phyloP scores from a whole-genome alignment of 2,113 vertebrate species.

The Tauraco erythrolophus region DNA sequence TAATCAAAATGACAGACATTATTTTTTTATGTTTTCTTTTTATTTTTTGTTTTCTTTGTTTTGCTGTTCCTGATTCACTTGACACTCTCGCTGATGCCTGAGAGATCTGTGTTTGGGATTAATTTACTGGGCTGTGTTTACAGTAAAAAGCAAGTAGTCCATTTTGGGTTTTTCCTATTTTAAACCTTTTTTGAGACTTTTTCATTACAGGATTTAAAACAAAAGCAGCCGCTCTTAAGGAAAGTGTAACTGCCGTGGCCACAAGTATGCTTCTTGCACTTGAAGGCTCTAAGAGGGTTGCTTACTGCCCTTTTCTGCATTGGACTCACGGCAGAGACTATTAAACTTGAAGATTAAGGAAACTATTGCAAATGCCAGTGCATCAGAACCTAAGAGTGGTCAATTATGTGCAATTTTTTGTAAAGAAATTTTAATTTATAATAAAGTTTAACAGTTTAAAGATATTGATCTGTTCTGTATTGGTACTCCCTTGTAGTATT shows the following conservation, averaged over 20 bases:
- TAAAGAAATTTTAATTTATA: conserved; percentile 89
- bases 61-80: conserved; percentile 83
- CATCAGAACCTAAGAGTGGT: conserved; percentile 87
- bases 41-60: conserved; percentile 79
- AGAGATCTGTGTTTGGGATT: conserved; percentile 82
- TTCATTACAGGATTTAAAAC: conserved; percentile 85
- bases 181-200: conserved; percentile 81
- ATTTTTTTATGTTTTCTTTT: conserved; percentile 82
- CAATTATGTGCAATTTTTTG: conserved; percentile 93
- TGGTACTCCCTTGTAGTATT: conserved; percentile 79
- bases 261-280: conserved; percentile 84
- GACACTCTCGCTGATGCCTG: conserved; percentile 82
- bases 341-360: conserved; percentile 86
- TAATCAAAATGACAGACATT: conserved; percentile 89
- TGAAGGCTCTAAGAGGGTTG: conserved; percentile 84
- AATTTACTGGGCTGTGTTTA: conserved; percentile 82
- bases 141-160: conserved; percentile 80
- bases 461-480: conserved; percentile 83
- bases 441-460: conserved; percentile 92
- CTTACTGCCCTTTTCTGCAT: conserved; percentile 79
- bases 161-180: conserved; percentile 75
- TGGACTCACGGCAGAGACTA: conserved; percentile 90
- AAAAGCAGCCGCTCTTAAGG: conserved; percentile 83
- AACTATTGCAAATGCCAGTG: conserved; percentile 85
- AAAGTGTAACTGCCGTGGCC: conserved; percentile 82